Percentiles rank a stretch among this genome's conserved stretches.
Conservation (phyloP, 1,140 invertebrate genomes). For the Coenobita brevimanus region DNA sequence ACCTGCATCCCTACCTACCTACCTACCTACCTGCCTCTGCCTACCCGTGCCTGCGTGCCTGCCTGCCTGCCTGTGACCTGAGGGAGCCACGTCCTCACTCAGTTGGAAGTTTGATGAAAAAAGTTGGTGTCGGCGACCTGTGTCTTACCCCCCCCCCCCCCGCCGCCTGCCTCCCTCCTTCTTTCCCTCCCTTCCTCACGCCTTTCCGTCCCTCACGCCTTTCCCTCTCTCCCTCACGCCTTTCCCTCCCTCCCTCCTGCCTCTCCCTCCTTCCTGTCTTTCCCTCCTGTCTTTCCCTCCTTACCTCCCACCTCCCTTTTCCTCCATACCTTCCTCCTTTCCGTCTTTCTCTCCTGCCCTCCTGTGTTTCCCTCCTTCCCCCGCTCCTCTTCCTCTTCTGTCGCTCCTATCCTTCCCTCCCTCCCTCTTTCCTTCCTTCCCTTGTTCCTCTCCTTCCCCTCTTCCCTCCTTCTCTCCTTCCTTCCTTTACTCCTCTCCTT, state of each 20-base stretch:
- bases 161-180: neutral
- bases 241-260: neutral
- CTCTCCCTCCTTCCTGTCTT: neutral
- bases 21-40: too few species aligned
- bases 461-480: neutral
- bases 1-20: too few species aligned
- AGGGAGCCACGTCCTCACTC: too few species aligned
- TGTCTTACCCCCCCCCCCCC: too few species aligned
- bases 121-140: too few species aligned
- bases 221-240: neutral
- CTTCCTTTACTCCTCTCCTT: neutral
- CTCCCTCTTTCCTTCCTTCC: neutral
- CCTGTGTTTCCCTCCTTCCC: neutral
- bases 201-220: neutral
- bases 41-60: too few species aligned
- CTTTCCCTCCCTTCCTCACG: neutral
- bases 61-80: neutral
- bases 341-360: neutral
- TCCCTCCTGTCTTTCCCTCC: neutral
- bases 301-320: neutral
- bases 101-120: too few species aligned
- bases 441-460: neutral
- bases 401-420: neutral
- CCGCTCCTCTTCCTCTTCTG: neutral
- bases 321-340: too few species aligned